A percentile compares a stretch with the other conserved stretches of the same genome.
Evolutionary conservation across 2,797 vertebrate genomes (phyloP).

Genomic region (Nyctalus aviator): DNA sequence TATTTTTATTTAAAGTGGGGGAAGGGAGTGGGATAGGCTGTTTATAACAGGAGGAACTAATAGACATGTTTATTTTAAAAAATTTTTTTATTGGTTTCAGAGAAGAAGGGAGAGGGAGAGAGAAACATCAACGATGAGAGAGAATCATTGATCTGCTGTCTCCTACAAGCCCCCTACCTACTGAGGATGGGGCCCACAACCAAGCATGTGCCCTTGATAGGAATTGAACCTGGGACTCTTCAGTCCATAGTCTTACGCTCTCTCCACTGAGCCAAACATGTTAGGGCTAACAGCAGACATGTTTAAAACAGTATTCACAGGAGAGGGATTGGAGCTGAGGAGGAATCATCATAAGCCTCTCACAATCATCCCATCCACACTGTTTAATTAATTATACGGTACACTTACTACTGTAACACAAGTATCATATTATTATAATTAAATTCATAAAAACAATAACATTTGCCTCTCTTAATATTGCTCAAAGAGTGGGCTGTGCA

Average conservation of each 20-base stretch:
- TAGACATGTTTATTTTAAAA: background rate
- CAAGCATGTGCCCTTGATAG: too few species aligned
- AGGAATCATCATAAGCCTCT: background rate
- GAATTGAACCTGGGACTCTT: too few species aligned
- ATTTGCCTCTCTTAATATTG: background rate
- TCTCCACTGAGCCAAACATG: too few species aligned
- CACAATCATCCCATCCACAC: background rate
- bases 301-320: background rate
- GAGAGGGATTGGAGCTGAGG: background rate
- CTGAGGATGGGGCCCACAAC: too few species aligned
- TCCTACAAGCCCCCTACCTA: too few species aligned
- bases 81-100: too few species aligned
- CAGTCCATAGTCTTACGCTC: too few species aligned
- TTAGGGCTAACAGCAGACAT: slow-evolving; percentile 9
- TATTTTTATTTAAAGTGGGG: slow-evolving; percentile 43
- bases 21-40: background rate
- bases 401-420: background rate
- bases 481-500: background rate
- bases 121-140: too few species aligned
- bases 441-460: background rate
- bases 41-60: slow-evolving; percentile 28
- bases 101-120: too few species aligned
- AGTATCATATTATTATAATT: background rate
- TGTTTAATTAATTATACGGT: background rate
- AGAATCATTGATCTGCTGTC: too few species aligned